Evolutionary conservation across 2,888 invertebrate genomes (phyloP).

Genomic region (Drosophila seclusa): DNA sequence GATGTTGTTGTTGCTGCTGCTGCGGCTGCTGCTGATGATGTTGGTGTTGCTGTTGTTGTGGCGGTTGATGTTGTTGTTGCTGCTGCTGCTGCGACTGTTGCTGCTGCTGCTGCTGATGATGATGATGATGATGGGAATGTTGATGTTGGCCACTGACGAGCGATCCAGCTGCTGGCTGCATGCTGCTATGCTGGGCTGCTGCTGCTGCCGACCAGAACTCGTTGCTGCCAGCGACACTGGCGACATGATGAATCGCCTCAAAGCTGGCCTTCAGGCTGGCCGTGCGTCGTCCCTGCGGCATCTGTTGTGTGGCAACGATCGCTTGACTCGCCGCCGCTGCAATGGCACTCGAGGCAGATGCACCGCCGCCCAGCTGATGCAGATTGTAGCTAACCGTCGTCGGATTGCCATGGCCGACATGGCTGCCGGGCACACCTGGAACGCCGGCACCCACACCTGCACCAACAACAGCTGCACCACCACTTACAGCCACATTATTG

Average conservation of each 20-base stretch:
- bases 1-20: slow-evolving; percentile 84
- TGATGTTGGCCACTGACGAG: slow-evolving; percentile 85
- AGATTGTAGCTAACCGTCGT: slow-evolving; percentile 88
- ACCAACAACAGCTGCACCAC: neutral
- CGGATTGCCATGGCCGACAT: slow-evolving; percentile 38
- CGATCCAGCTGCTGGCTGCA: slow-evolving; percentile 84
- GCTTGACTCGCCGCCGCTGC: slow-evolving; percentile 98
- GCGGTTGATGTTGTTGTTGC: slow-evolving; percentile 20
- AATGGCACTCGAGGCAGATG: slow-evolving; percentile 92
- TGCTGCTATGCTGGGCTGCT: slow-evolving; percentile 89
- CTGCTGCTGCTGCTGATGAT: slow-evolving; percentile 85
- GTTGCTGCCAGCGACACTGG: slow-evolving; percentile 87
- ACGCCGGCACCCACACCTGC: slow-evolving; percentile 7
- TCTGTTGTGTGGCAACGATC: slow-evolving; percentile 97
- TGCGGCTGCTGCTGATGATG: slow-evolving; percentile 82
- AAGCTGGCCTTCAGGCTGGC: slow-evolving; percentile 97
- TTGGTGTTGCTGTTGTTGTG: slow-evolving; percentile 51
- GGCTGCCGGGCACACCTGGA: slow-evolving; percentile 10
- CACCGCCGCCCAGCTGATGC: slow-evolving; percentile 91
- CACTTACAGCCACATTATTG: slow-evolving; percentile 19
- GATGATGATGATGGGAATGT: slow-evolving; percentile 76
- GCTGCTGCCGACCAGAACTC: slow-evolving; percentile 88
- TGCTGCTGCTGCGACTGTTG: slow-evolving; percentile 73
- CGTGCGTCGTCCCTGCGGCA: slow-evolving; percentile 97
- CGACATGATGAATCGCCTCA: slow-evolving; percentile 92